Evolutionary conservation across 2,888 invertebrate species (phyloP).

Genomic region (Idaea dimidiata): DNA sequence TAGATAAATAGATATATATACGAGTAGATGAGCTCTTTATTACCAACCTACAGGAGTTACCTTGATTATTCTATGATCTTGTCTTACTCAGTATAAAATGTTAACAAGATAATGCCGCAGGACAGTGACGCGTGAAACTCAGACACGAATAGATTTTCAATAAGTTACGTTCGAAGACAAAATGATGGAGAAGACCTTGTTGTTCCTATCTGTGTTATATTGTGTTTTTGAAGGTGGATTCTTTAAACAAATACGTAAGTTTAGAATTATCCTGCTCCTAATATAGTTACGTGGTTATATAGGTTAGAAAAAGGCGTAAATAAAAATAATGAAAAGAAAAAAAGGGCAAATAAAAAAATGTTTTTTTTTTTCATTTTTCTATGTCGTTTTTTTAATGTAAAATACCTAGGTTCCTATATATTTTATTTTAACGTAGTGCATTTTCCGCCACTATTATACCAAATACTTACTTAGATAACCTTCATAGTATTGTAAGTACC

Average conservation of each 20-base stretch:
- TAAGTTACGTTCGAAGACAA: background rate
- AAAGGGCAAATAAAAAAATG: too few relatives aligned
- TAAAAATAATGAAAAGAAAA: too few relatives aligned
- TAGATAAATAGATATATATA: too few relatives aligned
- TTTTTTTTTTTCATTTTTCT: too few relatives aligned
- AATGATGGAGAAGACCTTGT: conserved; percentile 2
- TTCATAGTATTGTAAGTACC: too few relatives aligned
- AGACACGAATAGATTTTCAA: background rate
- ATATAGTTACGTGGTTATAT: background rate
- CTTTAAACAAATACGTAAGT: conserved; percentile 6
- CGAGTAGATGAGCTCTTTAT: too few relatives aligned
- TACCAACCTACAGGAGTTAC: background rate
- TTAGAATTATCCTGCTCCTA: background rate
- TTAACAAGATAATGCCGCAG: background rate
- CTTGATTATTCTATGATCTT: background rate
- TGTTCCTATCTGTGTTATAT: conserved; percentile 8
- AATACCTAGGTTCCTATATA: too few relatives aligned
- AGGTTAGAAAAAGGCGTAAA: too few relatives aligned
- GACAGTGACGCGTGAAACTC: background rate
- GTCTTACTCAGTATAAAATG: background rate
- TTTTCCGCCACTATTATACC: too few relatives aligned
- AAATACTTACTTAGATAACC: too few relatives aligned
- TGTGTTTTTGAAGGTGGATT: background rate
- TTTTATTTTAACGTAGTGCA: too few relatives aligned
- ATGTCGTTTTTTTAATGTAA: too few relatives aligned